Base-by-base conservation (phyloP, 1,140 invertebrate genomes). In the Cotesia typhae region DNA sequence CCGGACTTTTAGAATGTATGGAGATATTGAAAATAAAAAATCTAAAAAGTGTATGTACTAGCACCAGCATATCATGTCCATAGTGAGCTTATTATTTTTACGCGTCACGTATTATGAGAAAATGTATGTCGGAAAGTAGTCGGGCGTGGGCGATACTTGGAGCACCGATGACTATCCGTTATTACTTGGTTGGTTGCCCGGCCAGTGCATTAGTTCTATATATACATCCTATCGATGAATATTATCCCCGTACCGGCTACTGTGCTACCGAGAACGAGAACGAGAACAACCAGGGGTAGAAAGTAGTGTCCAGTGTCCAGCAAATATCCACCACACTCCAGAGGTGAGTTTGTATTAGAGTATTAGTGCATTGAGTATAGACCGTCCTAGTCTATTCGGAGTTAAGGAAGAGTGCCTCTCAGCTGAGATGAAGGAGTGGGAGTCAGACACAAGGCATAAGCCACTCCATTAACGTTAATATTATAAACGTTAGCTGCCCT, bases 381-480 rank as follows among this genome's bases (percentile, higher is more conserved):
- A 28, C 28, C 28, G 28, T 2, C 28, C 28, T 28, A 3, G 2
- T 28, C 28, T 28, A 28, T 28, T 28, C 28, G 1, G 28, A 3
- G 38, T 67, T 12, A 63, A 73, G 70, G 64, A 57, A 9, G 70
- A 28, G 28, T 28, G 28, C 28, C 9, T 64, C 12, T 60, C 55
- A 47, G 28, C 38, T 12, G 14, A 41, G 35, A 28, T 28, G 3
- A 2, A 28, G 28, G 28, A 47, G 59, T 65, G 38, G 66, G 64
- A 77, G 53, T 78, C 80, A 82, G 6, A 9, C 41, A 85, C 83
- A 85, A 85, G 84, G 85, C 86, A 86, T 85, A 87, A 86, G 85
- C 83, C 85, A 86, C 85, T 87, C 85, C 85, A 87, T 87, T 87
- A 87, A 83, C 85, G 85, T 86, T 87, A 87, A 87, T 87, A 86